phyloP scores from a whole-genome alignment of 2,113 vertebrate species.

The Toxotes jaculatrix region DNA sequence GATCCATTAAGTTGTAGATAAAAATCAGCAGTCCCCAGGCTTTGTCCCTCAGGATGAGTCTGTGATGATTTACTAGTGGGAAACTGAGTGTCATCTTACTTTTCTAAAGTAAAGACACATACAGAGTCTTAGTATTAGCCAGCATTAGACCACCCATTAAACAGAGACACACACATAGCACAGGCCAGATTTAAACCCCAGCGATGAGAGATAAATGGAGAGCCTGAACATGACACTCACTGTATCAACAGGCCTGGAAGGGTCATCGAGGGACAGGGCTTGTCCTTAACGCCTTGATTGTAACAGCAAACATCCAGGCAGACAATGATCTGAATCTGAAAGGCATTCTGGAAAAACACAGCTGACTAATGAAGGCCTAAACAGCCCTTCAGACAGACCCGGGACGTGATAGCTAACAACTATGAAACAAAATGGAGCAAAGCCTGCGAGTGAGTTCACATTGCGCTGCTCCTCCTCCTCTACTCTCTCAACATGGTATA shows the following conservation, averaged over 20 bases:
- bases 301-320: constrained; percentile 54
- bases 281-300: constrained; percentile 39
- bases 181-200: constrained; percentile 48
- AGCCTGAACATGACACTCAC: constrained; percentile 37
- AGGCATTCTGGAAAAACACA: constrained; percentile 53
- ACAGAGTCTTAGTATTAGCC: constrained; percentile 17
- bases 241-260: constrained; percentile 43
- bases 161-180: constrained; percentile 12
- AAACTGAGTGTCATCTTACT: constrained; percentile 24
- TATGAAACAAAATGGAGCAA: constrained; percentile 9
- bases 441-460: background rate
- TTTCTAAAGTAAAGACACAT: background rate
- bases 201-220: constrained; percentile 55
- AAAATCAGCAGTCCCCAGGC: constrained; percentile 30
- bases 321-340: constrained; percentile 43
- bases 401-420: background rate
- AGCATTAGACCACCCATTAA: constrained; percentile 52
- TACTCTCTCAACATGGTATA: too few relatives aligned
- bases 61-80: constrained; percentile 13
- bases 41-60: constrained; percentile 30
- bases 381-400: background rate
- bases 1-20: constrained; percentile 20
- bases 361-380: constrained; percentile 28
- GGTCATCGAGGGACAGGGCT: constrained; percentile 27
- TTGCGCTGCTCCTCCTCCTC: background rate